Base-by-base conservation (phyloP, 2,888 invertebrate genomes). In the Caenorhabditis sp. region DNA sequence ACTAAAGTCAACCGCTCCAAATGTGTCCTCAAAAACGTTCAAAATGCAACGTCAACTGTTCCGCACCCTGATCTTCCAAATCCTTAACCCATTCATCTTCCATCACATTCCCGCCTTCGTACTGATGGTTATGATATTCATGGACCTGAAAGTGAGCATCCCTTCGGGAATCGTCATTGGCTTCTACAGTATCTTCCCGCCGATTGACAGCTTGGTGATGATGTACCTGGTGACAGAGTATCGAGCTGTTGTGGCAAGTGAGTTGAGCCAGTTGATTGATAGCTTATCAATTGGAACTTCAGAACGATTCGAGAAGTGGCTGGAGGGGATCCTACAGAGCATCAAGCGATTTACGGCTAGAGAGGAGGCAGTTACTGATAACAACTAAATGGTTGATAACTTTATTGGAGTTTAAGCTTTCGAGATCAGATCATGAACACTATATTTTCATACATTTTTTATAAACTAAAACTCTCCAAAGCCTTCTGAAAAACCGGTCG, bases 11-110 rank as follows among this genome's bases (percentile, higher is more conserved):
- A 9, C 4, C 5, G 4, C 32, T 9, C 32, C 9, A 6, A 4
- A 32, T 2, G 24, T 26, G 22, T 53, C 53, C 11, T 2, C 5
- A 3, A 53, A 53, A 24, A 11, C 15, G 2, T 11, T 15, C 3
- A 22, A 26, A 53, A 26, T 70, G 4, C 60, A 70, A 24, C 22
- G 70, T 0, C 60, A 70, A 53, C 70, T 70, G 1, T 70, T 70
- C 70, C 60, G 61, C 26, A 60, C 70, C 0, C 51, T 70, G 0
- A 58, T 70, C 0, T 26, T 61, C 26, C 70, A 70, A 37, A 70
- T 53, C 53, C 13, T 18, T 3, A 18, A 15, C 13, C 53, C 53
- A 4, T 53, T 18, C 4, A 22, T 53, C 53, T 53, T 53, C 26
- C 18, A 53, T 53, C 53, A 53, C 53, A 24, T 24, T 15, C 26